Base-by-base conservation (phyloP, 2,797 vertebrate genomes). In the Zonotrichia albicollis region DNA sequence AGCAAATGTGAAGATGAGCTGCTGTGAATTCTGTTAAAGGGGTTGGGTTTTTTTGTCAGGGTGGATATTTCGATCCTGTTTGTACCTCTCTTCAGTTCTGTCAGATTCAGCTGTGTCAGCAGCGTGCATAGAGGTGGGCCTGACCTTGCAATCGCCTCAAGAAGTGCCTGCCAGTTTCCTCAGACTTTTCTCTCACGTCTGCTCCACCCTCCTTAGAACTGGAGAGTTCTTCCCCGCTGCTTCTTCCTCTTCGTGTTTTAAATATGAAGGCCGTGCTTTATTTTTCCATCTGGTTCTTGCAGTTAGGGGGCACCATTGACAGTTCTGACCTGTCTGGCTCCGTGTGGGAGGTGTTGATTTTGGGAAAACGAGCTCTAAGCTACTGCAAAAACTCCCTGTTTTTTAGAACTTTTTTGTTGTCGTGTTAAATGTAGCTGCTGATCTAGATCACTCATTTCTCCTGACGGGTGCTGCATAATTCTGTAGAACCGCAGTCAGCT, bases 101-200 rank as follows among this genome's bases (percentile, higher is more conserved):
- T 19, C 45, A 74, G 85, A 75, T 91, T 57, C 23, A 92, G 93
- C 93, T 95, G 84, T 90, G 94, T 96, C 95, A 96, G 96, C 96
- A 95, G 93, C 50, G 2, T 89, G 90, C 40, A 79, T 61, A 93
- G 94, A 94, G 96, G 94, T 94, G 93, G 94, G 93, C 83, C 83
- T 96, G 96, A 96, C 95, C 95, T 96, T 96, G 96, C 74, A 40
- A 79, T 95, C 7, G 48, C 96, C 88, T 94, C 13, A 67, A 96
- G 84, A 94, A 94, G 78, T 16, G 84, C 92, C 38, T 95, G 89
- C 71, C 89, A n/a, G 71, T 93, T 96, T 81, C 83, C 87, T 94
- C 74, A 94, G 87, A 95, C 96, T 96, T 94, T 94, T 95, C 88
- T 93, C 86, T 88, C 60, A 2, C 11, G 67, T 58, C 83, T 96